phyloP scores from a whole-genome alignment of 1,140 invertebrate species.

The Lycorma delicatula region DNA sequence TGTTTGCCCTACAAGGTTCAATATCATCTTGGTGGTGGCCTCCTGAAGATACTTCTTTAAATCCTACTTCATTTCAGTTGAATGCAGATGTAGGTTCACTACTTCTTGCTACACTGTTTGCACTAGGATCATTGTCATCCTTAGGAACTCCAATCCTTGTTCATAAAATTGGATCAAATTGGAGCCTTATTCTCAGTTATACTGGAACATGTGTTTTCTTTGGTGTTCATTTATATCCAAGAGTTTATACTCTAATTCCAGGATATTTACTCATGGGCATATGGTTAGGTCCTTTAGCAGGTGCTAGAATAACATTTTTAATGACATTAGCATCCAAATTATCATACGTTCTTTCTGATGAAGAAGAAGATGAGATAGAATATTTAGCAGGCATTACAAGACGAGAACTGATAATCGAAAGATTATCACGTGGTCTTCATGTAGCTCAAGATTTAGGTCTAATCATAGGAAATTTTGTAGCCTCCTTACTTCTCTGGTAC shows the following conservation, averaged over 20 bases:
- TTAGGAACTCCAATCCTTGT: conserved; percentile 45
- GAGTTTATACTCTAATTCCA: conserved; percentile 48
- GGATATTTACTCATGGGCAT: conserved; percentile 51
- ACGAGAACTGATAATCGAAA: conserved; percentile 20
- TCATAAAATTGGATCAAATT: conserved; percentile 45
- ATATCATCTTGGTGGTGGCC: conserved; percentile 29
- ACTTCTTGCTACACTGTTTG: conserved; percentile 43
- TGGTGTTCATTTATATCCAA: conserved; percentile 49
- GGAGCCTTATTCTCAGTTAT: conserved; percentile 43
- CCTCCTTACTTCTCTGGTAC: conserved; percentile 41
- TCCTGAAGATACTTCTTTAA: conserved; percentile 26
- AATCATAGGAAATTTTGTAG: conserved; percentile 42
- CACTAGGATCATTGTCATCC: conserved; percentile 44
- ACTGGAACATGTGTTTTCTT: conserved; percentile 46
- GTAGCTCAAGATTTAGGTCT: conserved; percentile 50
- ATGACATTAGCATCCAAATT: conserved; percentile 49
- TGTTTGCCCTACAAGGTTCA: conserved; percentile 47
- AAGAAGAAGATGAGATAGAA: conserved; percentile 39
- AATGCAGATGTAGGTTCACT: conserved; percentile 43
- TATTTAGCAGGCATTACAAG: conserved; percentile 10
- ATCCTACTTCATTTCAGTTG: conserved; percentile 14
- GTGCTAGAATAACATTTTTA: conserved; percentile 47
- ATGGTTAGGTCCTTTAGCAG: conserved; percentile 43
- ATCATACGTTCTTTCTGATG: conserved; percentile 45
- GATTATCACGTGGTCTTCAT: conserved; percentile 39